Base-by-base conservation (phyloP, 2,888 invertebrate genomes). In the Oxyteleia sp. region DNA sequence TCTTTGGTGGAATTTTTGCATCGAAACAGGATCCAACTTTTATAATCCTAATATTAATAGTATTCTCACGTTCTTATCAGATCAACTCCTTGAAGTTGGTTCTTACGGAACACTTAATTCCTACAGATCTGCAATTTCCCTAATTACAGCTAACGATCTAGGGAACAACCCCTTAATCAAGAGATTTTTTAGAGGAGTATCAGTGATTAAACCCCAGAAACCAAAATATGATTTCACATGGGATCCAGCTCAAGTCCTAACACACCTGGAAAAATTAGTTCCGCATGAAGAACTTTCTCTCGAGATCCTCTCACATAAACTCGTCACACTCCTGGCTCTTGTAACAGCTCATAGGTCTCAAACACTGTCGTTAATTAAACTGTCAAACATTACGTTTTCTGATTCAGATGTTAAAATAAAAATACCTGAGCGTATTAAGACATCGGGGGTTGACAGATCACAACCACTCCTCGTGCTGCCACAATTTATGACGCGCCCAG, bases 311-410 rank as follows among this genome's bases (percentile, higher is more conserved):
- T 53, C 84, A 0, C 18, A 41, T 0, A 85, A 85, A 43, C 15
- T 81, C 1, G 72, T 59, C 3, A 76, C 76, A 2, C 45, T 87
- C 11, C 35, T 87, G 10, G 81, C 81, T 1, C 5, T 85, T 15
- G 35, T 43, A 13, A 85, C 85, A 0, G 85, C 64, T 3, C 85
- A 85, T 0, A 45, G 82, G 11, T 43, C 71, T 7, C 84, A 87
- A 41, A 87, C 87, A 16, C 4, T 53, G 2, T 2, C 53, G 7
- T 2, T 26, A 1, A 23, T 53, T 15, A 53, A 53, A 15, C n/a
- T 53, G 2, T 26, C 11, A n/a, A 53, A 53, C 15, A 53, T 53
- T 11, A 53, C n/a, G 2, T 11, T 26, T 11, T 15, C 20, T 15
- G n/a, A 13, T 23, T 4, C 1, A 29, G 11, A 29, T 10, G 29